Evolutionary conservation across 2,113 vertebrate genomes (phyloP).

Genomic region (Beaufortia kweichowensis): DNA sequence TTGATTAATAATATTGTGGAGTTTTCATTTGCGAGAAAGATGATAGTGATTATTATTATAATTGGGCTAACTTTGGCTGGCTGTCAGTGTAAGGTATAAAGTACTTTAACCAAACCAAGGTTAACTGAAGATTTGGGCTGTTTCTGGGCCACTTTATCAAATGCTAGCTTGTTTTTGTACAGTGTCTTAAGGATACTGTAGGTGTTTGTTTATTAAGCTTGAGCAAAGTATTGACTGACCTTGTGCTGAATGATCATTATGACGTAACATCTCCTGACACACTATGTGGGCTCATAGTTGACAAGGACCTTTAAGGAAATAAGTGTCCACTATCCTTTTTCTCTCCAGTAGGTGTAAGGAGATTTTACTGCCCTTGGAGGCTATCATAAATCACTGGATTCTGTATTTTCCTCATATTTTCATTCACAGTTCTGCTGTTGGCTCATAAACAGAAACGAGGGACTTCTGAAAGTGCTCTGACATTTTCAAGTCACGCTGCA

Average conservation of each 20-base stretch:
- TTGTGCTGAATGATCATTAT: not conserved
- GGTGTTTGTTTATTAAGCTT: not conserved
- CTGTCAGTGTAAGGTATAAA: not conserved
- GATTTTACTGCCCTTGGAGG: not conserved
- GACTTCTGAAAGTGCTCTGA: not conserved
- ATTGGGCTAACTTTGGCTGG: not conserved
- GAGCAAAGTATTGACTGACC: conserved; percentile 13
- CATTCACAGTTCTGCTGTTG: not conserved
- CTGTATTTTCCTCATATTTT: not conserved
- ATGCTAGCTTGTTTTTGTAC: not conserved
- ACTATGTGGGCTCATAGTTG: conserved; percentile 22
- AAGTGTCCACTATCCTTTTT: conserved; percentile 25
- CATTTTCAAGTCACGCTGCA: not conserved
- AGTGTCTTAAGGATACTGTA: not conserved
- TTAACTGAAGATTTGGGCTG: not conserved
- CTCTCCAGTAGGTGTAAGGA: not conserved
- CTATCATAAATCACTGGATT: not conserved
- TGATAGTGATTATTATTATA: not conserved
- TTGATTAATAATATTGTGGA: not conserved
- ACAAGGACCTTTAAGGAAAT: conserved; percentile 30
- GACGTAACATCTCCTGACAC: not conserved
- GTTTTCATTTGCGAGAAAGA: conserved; percentile 19
- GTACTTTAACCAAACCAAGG: not conserved
- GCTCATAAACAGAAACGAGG: not conserved
- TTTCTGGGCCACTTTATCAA: not conserved